Base-by-base conservation (phyloP, 1,140 invertebrate species). In the Cyclargus thomasi region DNA sequence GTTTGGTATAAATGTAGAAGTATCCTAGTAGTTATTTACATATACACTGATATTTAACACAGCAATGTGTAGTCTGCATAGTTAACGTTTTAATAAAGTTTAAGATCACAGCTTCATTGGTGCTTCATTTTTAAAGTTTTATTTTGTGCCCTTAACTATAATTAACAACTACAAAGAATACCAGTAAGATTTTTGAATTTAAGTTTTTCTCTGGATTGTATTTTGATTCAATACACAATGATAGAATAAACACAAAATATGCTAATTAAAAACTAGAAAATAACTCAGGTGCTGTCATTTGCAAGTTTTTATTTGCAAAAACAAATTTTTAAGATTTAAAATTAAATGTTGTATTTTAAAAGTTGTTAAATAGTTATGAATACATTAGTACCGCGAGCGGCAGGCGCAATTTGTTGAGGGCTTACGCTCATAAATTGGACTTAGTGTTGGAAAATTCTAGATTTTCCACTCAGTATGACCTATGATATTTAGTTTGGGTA, bases 381-480 rank as follows among this genome's bases (percentile, higher is more conserved):
- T 21, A 14, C 22, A 22, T 53, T 17, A 23, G 64, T n/a, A 7
- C 29, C 20, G 57, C 47, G 18, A 21, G 29, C 23, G 29, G 17
- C 29, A 22, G 14, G 6, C 22, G 22, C 53, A 65, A 65, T 57
- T 65, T 65, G 55, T 29, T 57, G 21, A 23, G 64, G 21, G 53
- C 64, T 57, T 65, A 65, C 17, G 35, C 4, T 65, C 53, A 57
- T 65, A 65, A 65, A 65, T 65, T 35, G 53, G 21, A 21, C 53
- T 65, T 65, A 65, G 21, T 21, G 55, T 11, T 59, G 20, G 10
- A 59, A 20, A 18, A 59, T 20, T 59, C 7, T 20, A 20, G 10
- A 59, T 21, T 20, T 20, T 20, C 17, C 17, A 11, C 18, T 59
- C 20, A 21, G 18, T 59, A 59, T 18, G 17, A 59, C 20, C 55